Base-by-base conservation (phyloP, 1,140 invertebrate genomes). In the Caenorhabditis briggsae region DNA sequence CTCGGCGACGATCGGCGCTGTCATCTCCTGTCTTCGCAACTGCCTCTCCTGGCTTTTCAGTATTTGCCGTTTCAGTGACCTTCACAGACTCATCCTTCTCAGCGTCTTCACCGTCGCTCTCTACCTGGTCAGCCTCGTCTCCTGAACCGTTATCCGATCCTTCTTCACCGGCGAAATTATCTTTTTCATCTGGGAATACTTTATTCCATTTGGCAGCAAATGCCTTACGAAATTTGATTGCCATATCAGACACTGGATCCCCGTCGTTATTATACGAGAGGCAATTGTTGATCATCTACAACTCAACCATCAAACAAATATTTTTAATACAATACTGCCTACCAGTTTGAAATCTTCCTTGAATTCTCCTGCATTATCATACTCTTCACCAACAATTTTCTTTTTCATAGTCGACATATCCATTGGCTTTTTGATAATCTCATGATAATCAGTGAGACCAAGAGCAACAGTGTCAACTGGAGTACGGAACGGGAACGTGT, bases 261-360 rank as follows among this genome's bases (percentile, higher is more conserved):
- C 65, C 65, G 18, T 74, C 65, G 23, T 74, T 74, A 43, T 74
- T 74, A 41, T 74, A 74, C 2, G 65, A n/a, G 41, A 74, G 65
- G 46, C 65, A 74, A n/a, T 74, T 74, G 41, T 74, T 18, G 43
- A 74, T 74, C 65, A 74, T 74, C 65, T 74, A 41, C 5, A 65
- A 46, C 33, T 11, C 23, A 14, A 70, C 9, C 7, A 7, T 46
- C 46, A n/a, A n/a, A 2, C n/a, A 46, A n/a, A n/a, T 48, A 7
- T 74, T 16, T 58, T 18, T 18, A 58, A 58, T n/a, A 2, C 2
- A 58, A 6, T 8, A 46, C n/a, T 11, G 46, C 65, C 46, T 12
- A 74, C 65, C 14, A 74, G 23, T 20, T 74, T 74, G 43, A 74
- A 74, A 18, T 74, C 65, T 8, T 46, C 41, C 18, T 74, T 74